Conservation (phyloP, 2,888 invertebrate species). For the Agonum fuliginosum region DNA sequence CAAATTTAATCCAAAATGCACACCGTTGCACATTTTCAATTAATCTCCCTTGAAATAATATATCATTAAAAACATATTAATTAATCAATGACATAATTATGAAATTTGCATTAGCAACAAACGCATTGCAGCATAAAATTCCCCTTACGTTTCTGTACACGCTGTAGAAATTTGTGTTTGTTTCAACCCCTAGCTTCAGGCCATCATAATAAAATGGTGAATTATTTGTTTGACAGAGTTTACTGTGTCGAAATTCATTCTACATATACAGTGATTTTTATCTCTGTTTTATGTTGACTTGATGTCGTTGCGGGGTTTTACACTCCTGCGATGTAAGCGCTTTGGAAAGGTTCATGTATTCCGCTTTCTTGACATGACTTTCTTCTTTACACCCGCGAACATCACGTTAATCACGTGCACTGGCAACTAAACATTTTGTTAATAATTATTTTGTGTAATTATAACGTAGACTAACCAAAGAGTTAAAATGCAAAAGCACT, state of each 20-base stretch:
- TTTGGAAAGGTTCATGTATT: no score
- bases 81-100: constrained; percentile 35
- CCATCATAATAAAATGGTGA: constrained; percentile 15
- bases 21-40: constrained; percentile 14
- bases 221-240: constrained; percentile 27
- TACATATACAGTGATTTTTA: constrained; percentile 18
- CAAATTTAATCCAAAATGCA: constrained; percentile 19
- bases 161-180: background rate
- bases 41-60: constrained; percentile 9
- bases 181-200: background rate
- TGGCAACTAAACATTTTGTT: no score
- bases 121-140: constrained; percentile 26
- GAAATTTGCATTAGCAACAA: constrained; percentile 32
- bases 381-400: no score
- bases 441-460: no score
- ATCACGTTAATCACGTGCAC: no score
- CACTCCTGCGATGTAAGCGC: background rate
- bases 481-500: no score
- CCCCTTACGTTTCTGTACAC: background rate
- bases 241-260: constrained; percentile 16
- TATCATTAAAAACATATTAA: constrained; percentile 41
- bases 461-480: no score
- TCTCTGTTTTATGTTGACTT: background rate
- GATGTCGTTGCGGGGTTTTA: background rate
- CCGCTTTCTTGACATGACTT: no score